Evolutionary conservation across 2,888 invertebrate genomes (phyloP).

Genomic region (Penaeus monodon): DNA sequence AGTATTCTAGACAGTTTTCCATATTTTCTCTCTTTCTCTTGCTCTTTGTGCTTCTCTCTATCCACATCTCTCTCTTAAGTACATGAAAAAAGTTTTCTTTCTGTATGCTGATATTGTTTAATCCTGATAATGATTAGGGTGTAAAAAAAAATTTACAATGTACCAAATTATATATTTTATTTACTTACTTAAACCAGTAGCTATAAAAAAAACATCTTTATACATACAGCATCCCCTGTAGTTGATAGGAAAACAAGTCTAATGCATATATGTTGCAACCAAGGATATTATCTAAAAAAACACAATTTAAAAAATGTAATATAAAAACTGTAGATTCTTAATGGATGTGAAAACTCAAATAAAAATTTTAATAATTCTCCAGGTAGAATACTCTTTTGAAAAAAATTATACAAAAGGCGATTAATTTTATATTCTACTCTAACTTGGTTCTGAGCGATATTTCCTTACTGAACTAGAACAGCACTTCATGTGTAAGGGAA

Average conservation of each 20-base stretch:
- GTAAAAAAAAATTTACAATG: neutral
- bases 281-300: too few relatives aligned
- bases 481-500: too few relatives aligned
- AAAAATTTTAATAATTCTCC: too few relatives aligned
- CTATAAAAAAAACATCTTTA: constrained; percentile 26
- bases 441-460: neutral
- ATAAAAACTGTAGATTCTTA: neutral
- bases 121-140: neutral
- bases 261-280: too few relatives aligned
- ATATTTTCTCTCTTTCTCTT: too few relatives aligned
- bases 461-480: too few relatives aligned
- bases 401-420: neutral
- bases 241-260: neutral
- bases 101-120: neutral
- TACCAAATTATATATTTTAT: constrained; percentile 31
- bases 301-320: neutral
- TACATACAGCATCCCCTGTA: constrained; percentile 24
- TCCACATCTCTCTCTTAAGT: neutral
- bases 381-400: too few relatives aligned
- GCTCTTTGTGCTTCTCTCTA: too few relatives aligned
- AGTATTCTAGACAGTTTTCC: too few relatives aligned
- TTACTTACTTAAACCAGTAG: constrained; percentile 23
- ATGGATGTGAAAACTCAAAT: too few relatives aligned
- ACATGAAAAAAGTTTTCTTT: neutral
- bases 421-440: neutral